Evolutionary conservation across 1,140 invertebrate genomes (phyloP).

Genomic region (Gryllus bimaculatus): DNA sequence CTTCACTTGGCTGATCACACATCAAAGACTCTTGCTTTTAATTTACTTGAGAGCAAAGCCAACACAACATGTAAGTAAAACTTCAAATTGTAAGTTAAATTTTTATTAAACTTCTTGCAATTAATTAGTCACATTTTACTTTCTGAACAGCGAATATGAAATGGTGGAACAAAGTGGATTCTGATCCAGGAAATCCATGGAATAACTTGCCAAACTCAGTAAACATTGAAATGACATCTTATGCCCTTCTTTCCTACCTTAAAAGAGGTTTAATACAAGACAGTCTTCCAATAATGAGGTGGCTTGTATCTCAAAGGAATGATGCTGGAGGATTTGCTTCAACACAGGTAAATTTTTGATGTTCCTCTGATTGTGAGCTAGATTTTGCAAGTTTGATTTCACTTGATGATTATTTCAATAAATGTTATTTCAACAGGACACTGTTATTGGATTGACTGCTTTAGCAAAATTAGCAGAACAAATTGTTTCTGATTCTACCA

Average conservation of each 20-base stretch:
- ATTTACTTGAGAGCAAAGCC: slow-evolving; percentile 49
- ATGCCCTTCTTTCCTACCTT: slow-evolving; percentile 62
- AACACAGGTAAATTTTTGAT: slow-evolving; percentile 42
- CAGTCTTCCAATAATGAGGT: slow-evolving; percentile 69
- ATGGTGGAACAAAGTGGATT: slow-evolving; percentile 58
- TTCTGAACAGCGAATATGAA: slow-evolving; percentile 45
- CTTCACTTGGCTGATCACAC: slow-evolving; percentile 65
- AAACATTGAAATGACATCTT: slow-evolving; percentile 82
- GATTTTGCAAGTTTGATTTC: too few relatives aligned
- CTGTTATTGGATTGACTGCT: slow-evolving; percentile 61
- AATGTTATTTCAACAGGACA: slow-evolving; percentile 41
- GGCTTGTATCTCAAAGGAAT: slow-evolving; percentile 75
- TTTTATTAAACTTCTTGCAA: background rate
- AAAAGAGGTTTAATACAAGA: slow-evolving; percentile 54
- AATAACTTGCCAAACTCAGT: slow-evolving; percentile 55
- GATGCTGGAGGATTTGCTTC: slow-evolving; percentile 72
- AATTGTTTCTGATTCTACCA: slow-evolving; percentile 44
- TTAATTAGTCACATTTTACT: background rate
- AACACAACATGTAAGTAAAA: slow-evolving; percentile 33
- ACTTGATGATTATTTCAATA: background rate
- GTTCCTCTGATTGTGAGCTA: background rate
- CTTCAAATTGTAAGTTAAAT: slow-evolving; percentile 24
- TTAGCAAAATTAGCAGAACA: slow-evolving; percentile 58
- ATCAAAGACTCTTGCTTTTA: slow-evolving; percentile 53
- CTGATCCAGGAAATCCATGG: slow-evolving; percentile 60